Base-by-base conservation (phyloP, 2,797 vertebrate species). In the Furcifer pardalis region DNA sequence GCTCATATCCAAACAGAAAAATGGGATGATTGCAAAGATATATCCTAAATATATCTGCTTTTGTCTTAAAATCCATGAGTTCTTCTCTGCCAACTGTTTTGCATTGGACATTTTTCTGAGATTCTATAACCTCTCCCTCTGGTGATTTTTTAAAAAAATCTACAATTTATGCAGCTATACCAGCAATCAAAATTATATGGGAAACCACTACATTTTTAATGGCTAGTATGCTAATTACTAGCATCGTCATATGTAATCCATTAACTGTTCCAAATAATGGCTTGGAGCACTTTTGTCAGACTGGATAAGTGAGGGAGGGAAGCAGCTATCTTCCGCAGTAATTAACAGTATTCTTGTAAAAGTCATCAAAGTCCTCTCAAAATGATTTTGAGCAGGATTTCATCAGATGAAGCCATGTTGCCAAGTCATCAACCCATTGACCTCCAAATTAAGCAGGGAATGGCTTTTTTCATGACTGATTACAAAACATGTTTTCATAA, bases 321-420 rank as follows among this genome's bases (percentile, higher is more conserved):
- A 44, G 32, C 19, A 30, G 27, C 44, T 46, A 74, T n/a, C 32
- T 49, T 40, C 21, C 40, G 73, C 73, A 68, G 78, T 80, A 86
- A 81, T 89, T 83, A 81, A 84, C 42, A 84, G 32, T 52, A 73
- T 81, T 84, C 76, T 62, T 77, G 46, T 46, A 73, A 62, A 86
- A 73, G 72, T 66, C 37, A 52, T 84, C 56, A 72, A 87, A 77
- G 72, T 56, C 65, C 15, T 73, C 40, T 46, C 77, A 66, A 60
- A 81, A 49, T 84, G 74, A 73, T 30, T 49, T 35, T 77, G 78
- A 77, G 68, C 49, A 49, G 46, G 65, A 60, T 27, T 12, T 75
- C 69, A 75, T 46, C 49, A 46, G 23, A 30, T 40, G 60, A 42
- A 30, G 23, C 17, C 25, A 32, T 27, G 35, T 1, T 32, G 9